Conservation (phyloP, 2,113 vertebrate species). For the Rhinoderma darwinii region DNA sequence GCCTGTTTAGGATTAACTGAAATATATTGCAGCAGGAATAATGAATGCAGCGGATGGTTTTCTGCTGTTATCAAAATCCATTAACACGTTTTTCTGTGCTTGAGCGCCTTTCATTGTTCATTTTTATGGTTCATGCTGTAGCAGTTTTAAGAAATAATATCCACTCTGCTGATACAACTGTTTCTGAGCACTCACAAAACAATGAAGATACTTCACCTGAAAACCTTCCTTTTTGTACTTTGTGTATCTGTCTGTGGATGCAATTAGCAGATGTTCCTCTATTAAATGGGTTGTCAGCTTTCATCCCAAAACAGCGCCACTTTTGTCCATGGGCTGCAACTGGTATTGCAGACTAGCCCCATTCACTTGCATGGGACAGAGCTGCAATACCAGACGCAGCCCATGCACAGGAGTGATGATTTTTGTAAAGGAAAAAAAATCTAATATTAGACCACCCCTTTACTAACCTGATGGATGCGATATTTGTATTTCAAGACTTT, state of each 20-base stretch:
- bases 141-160: slow-evolving; percentile 64
- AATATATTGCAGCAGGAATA: slow-evolving; percentile 64
- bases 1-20: slow-evolving; percentile 65
- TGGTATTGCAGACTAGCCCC: not conserved
- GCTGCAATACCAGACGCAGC: too few relatives aligned
- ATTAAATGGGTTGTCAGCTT: not conserved
- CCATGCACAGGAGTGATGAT: too few relatives aligned
- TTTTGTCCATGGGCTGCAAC: not conserved
- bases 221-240: slow-evolving; percentile 54
- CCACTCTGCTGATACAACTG: slow-evolving; percentile 54
- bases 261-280: not conserved
- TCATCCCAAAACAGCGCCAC: not conserved
- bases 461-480: too few relatives aligned
- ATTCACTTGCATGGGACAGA: not conserved
- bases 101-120: slow-evolving; percentile 67
- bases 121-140: slow-evolving; percentile 63
- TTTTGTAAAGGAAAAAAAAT: too few relatives aligned
- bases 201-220: slow-evolving; percentile 59
- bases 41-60: slow-evolving; percentile 61
- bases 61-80: slow-evolving; percentile 65
- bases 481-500: too few relatives aligned
- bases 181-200: slow-evolving; percentile 61
- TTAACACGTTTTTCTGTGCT: slow-evolving; percentile 67
- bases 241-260: not conserved
- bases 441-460: too few relatives aligned